Base-by-base conservation (phyloP, 2,888 invertebrate species). In the Fabriciana adippe region DNA sequence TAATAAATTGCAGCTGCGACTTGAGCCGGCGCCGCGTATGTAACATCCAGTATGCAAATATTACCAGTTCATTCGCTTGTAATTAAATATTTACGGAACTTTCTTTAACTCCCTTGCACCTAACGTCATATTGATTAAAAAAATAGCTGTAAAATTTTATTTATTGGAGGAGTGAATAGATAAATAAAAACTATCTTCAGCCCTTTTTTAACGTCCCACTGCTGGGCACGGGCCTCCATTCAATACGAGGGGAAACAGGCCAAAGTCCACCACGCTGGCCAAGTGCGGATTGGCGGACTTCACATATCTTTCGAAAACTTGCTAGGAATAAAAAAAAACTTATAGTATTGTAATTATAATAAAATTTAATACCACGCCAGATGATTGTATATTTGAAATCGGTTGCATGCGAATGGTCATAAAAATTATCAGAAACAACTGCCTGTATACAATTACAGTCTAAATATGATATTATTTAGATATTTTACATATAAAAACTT, bases 31-130 rank as follows among this genome's bases (percentile, higher is more conserved):
- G 68, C 35, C 47, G 61, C 78, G 76, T 78, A 59, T 59, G 21
- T 81, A 81, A 76, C 79, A 78, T 70, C 82, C 71, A 72, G 82
- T 84, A 85, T 85, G 85, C 81, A 80, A 85, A 85, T 85, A 76
- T 66, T 75, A 76, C 78, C 75, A 75, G 79, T 79, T 79, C 78
- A 79, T 77, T 69, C 71, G 67, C 35, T 41, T 8, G 6, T 21
- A 66, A 48, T 50, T 26, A 26, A 64, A 65, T 57, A 65, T 65
- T 51, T 57, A 59, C 45, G 16, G 51, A 59, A 48, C 59, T 59
- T 59, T 48, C 21, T 53, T 53, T 62, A 18, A 15, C 50, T 3
- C 41, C 61, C 26, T 26, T 47, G 35, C 35, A 41, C 35, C 26
- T 26, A 26, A 26, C 45, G 1, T 53, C 13, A 11, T 55, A n/a